Percentiles rank a stretch among this genome's conserved stretches.
Evolutionary conservation across 2,888 invertebrate genomes (phyloP).

Genomic region (Mesorhabditis spiculigera): DNA sequence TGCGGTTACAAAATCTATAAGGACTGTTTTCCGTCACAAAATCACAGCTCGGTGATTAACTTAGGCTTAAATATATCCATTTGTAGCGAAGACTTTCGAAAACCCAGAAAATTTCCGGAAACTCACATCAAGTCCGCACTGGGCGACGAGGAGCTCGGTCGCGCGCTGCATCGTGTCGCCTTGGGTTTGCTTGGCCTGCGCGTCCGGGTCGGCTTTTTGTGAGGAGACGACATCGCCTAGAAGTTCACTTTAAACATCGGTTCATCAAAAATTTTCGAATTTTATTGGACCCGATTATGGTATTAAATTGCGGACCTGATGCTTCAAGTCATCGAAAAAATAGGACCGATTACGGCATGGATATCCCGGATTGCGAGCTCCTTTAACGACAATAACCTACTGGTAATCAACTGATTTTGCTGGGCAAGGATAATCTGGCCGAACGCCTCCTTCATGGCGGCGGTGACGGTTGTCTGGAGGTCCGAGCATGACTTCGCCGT

Average conservation of each 20-base stretch:
- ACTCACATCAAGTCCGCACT: not conserved
- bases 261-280: not conserved
- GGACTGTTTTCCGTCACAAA: too few relatives aligned
- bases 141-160: not conserved
- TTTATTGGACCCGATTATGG: too few relatives aligned
- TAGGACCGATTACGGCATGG: too few relatives aligned
- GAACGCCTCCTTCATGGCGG: not conserved
- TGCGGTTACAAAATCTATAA: too few relatives aligned
- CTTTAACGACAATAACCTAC: not conserved
- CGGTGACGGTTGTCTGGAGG: not conserved
- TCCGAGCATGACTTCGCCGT: not conserved
- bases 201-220: not conserved
- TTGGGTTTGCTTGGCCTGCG: conserved; percentile 1
- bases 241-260: not conserved
- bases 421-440: not conserved
- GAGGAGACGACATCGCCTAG: not conserved
- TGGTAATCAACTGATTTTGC: not conserved
- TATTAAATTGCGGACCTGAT: too few relatives aligned
- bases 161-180: not conserved
- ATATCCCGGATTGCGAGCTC: too few relatives aligned
- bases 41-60: too few relatives aligned
- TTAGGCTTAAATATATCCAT: too few relatives aligned
- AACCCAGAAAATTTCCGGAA: too few relatives aligned
- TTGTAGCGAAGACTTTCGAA: too few relatives aligned
- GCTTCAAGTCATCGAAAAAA: too few relatives aligned